A percentile compares a stretch with the other conserved stretches of the same genome.
Evolutionary conservation across 2,888 invertebrate species (phyloP).

Genomic region (Mythimna vitellina): DNA sequence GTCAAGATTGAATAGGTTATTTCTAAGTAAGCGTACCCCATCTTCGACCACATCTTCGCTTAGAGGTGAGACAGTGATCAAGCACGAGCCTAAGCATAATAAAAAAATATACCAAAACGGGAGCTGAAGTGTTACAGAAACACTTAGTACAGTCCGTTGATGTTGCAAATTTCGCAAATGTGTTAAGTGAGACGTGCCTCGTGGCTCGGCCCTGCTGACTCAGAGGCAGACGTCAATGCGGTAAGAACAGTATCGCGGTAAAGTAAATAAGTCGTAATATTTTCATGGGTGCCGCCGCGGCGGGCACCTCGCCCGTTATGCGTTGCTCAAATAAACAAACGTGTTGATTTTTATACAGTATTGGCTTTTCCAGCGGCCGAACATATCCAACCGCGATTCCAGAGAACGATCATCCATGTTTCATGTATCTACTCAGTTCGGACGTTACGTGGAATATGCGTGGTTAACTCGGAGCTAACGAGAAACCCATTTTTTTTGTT

Average conservation of each 20-base stretch:
- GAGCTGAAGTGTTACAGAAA: constrained; percentile 40
- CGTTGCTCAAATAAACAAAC: constrained; percentile 87
- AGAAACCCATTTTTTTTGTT: constrained; percentile 43
- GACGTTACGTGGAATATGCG: constrained; percentile 53
- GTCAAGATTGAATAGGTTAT: too few species aligned
- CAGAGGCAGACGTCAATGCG: constrained; percentile 81
- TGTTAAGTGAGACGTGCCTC: constrained; percentile 67
- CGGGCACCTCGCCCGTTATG: constrained; percentile 83
- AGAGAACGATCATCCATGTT: constrained; percentile 71
- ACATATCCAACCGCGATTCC: constrained; percentile 75
- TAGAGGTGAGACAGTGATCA: too few species aligned
- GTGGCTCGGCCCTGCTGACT: constrained; percentile 75
- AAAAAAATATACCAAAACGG: constrained; percentile 4
- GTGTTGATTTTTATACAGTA: constrained; percentile 88
- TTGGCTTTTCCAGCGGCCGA: constrained; percentile 75
- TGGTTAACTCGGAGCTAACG: constrained; percentile 44
- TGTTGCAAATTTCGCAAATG: constrained; percentile 57
- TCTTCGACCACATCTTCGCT: too few species aligned
- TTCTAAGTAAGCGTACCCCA: too few species aligned
- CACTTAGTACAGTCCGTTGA: constrained; percentile 38
- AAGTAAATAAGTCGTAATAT: constrained; percentile 89
- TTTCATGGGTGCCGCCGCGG: constrained; percentile 86
- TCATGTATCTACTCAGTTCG: constrained; percentile 49
- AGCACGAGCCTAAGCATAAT: too few species aligned
- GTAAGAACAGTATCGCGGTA: constrained; percentile 82